Base-by-base conservation (phyloP, 2,888 invertebrate genomes). In the Sceliomorpha sp. region DNA sequence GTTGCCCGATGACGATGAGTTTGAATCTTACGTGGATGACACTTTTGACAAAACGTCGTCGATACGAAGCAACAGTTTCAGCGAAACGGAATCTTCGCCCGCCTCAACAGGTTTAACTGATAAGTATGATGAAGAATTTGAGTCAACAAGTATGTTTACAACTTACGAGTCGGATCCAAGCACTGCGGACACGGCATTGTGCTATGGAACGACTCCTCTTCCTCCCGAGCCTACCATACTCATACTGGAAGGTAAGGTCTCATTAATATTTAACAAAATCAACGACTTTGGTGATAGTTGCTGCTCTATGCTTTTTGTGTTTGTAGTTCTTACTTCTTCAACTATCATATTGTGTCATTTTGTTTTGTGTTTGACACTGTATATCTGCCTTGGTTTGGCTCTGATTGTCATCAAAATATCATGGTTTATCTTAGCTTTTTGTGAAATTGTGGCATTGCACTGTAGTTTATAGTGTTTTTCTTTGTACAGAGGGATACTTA, bases 211-310 rank as follows among this genome's bases (percentile, higher is more conserved):
- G 40, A 89, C 89, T 76, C 90, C 90, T 87, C 89, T 91, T 75
- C 90, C 92, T 86, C 90, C 92, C 86, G 91, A 93, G 89, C 92
- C 92, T 84, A 90, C 94, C 88, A 94, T 95, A 89, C 92, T 95
- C 83, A 94, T 95, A 87, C 91, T 95, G 86, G 95, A 95, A 95
- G 95, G 95, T 95, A 93, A 91, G 89, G 88, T 75, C 53, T 42
- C 42, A 32, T 17, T 40, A 26, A 59, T 59, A 59, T 59, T 53
- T 58, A n/a, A n/a, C n/a, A n/a, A n/a, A n/a, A 58, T 29, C 4
- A 4, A 8, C 1, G 24, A 47, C 36, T 62, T 36, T 56, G 55
- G 24, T 47, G 15, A 31, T 36, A 55, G 40, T 63, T 14, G 14
- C 12, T 27, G 13, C 39, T 31, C 14, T 31, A 8, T 5, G 14